Base-by-base conservation (phyloP, 2,888 invertebrate species). In the Uropetala carovei region DNA sequence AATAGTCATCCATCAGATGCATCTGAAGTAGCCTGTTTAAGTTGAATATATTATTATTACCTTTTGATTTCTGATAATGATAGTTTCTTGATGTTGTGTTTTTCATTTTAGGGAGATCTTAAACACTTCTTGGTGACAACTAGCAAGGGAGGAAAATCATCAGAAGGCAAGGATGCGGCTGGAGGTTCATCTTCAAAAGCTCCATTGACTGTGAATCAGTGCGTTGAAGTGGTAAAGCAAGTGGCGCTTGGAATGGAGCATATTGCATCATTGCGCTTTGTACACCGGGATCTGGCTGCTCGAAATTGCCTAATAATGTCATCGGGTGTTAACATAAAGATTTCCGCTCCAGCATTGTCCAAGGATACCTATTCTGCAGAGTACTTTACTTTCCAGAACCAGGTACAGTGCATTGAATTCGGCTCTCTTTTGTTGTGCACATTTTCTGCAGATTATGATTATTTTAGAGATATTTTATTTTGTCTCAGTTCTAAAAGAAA, bases 261-360 rank as follows among this genome's bases (percentile, higher is more conserved):
- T 93, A 95, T 98, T 92, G 96, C 98, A 94, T 95, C 97, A 94
- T 95, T 97, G 94, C 96, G 99, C 84, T 96, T 97, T 94, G 97
- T 98, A n/a, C 99, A 99, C 95, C 97, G 97, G 94, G 99, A 99
- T 95, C 96, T 99, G 94, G 98, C 99, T 2, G 97, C 99, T 0
- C 96, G 99, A 22, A 99, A 99, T 95, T 98, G 99, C 94, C 96
- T 99, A 92, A 97, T 99, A 93, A 97, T 98, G 0, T 95, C 95
- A 57, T 97, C 98, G 30, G 96, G 97, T 93, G 96, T 99, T 59
- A 96, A 97, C 64, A 97, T 98, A 57, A 99, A 99, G 95, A 96
- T 99, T 92, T 97, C 98, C 2, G 96, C 97, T 95, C 97, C 98
- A 0, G 97, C 97, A 64, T 96, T 98, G 93, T 97, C 97, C 64